Conservation (phyloP, 2,113 vertebrate genomes). For the Gracilinanus agilis region DNA sequence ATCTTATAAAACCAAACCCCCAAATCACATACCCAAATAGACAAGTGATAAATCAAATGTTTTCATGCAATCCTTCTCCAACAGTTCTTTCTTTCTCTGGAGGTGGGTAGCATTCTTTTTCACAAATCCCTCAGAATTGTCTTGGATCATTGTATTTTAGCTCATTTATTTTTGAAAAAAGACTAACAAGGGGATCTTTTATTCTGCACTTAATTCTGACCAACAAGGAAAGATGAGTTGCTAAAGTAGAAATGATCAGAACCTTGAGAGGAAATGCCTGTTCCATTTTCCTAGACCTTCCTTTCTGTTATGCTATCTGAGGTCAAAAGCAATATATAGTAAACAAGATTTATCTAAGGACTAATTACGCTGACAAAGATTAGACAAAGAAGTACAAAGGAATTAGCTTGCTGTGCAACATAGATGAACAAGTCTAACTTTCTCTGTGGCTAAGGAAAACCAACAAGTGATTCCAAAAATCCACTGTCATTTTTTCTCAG, state of each 20-base stretch:
- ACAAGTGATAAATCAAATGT: too few relatives aligned
- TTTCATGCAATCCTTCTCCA: too few relatives aligned
- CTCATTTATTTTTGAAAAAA: neutral
- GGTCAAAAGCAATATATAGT: neutral
- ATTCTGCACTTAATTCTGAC: neutral
- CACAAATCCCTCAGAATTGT: too few relatives aligned
- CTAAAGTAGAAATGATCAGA: neutral
- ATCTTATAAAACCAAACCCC: too few relatives aligned
- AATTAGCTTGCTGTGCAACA: neutral
- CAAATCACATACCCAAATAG: too few relatives aligned
- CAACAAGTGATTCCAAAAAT: neutral
- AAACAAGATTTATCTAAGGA: neutral
- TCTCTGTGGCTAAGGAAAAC: neutral
- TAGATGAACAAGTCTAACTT: neutral
- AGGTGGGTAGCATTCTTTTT: too few relatives aligned
- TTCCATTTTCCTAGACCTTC: neutral
- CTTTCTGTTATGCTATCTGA: neutral
- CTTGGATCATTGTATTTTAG: too few relatives aligned
- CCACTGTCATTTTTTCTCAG: neutral
- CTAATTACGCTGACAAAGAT: neutral
- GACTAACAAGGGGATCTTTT: neutral
- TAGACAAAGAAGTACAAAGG: neutral
- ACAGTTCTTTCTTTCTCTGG: too few relatives aligned
- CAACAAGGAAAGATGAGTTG: neutral
- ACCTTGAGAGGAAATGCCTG: neutral